Evolutionary conservation across 2,113 vertebrate species (phyloP), one percentile per base, ranked within the genome.

Genomic region (Tenrec ecaudatus): DNA sequence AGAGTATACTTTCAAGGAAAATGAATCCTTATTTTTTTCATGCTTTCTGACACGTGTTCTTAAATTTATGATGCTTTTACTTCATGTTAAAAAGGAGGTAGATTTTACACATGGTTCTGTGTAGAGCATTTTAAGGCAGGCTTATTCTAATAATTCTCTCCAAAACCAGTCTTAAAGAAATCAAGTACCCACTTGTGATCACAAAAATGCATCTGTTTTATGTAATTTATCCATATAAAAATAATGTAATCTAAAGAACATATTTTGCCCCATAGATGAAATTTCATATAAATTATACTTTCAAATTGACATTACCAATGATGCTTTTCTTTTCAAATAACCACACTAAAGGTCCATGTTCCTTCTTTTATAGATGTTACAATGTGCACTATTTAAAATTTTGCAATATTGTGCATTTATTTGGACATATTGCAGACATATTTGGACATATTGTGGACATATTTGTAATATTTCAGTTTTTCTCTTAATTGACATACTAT

Each of bases 341-440:
- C 90, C 68, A 87, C 84, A 57, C 88, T 96, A 96, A 97, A 97
- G 85, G 95, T 97, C 95, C 86, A 96, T 76, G 78, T 88, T 97
- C 86, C 81, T 95, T 94, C 87, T 88, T 93, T 90, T 96, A 97
- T 97, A 96, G 96, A 97, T 98, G 97, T 90, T 98, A 98, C 98
- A 98, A 98, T 98, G 97, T 97, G 95, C 95, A 97, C 82, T 97
- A 97, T 92, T 96, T 97, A 96, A 97, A 96, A 97, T 97, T 97
- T 97, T 97, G 85, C 97, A 98, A 97, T 98, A 98, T 98, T 98
- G 97, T 98, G 96, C 97, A 97, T 97, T 98, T 97, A 97, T 98
- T 98, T 98, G 98, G 98, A 98, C 98, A 98, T 98, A 98, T 98
- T 98, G 97, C 97, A 98, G 97, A 97, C 97, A 98, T 98, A 98